These are phyloP conservation scores for Myrmecobius fasciatus DNA, from an alignment of 2,113 vertebrate species.

Conservation along the genomic window DNA sequence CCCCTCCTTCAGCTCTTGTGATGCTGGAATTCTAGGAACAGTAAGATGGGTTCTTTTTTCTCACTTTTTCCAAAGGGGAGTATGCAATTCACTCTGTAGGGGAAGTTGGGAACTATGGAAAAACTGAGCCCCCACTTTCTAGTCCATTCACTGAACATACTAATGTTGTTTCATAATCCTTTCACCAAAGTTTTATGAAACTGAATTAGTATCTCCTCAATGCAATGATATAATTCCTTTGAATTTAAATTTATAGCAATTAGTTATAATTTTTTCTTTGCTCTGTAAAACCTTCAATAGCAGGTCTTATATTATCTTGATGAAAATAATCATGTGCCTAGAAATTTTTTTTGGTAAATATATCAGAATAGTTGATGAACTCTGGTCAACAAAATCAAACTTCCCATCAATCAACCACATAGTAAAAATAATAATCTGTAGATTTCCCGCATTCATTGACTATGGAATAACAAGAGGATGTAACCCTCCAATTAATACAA, in stretches of 20 bases:
- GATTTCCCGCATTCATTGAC: constrained; percentile 92
- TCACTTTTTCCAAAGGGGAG: constrained; percentile 92
- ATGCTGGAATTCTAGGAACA: neutral
- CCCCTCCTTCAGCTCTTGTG: neutral
- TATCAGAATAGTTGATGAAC: constrained; percentile 96
- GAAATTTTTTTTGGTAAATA: constrained; percentile 98
- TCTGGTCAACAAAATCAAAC: constrained; percentile 99
- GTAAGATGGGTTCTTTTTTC: neutral
- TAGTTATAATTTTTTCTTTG: constrained; percentile 96
- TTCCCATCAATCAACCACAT: constrained; percentile 97
- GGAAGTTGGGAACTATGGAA: constrained; percentile 91
- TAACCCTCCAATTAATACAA: constrained; percentile 96
- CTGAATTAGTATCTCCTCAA: constrained; percentile 98
- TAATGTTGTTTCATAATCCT: constrained; percentile 99
- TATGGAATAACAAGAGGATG: constrained; percentile 95
- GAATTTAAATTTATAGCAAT: constrained; percentile 99
- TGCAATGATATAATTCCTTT: constrained; percentile 99
- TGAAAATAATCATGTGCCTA: constrained; percentile 98
- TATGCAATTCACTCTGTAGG: constrained; percentile 95
- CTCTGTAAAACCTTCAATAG: constrained; percentile 97
- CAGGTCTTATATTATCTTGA: constrained; percentile 97
- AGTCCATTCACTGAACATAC: constrained; percentile 89
- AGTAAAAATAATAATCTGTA: constrained; percentile 95
- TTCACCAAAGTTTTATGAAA: constrained; percentile 99
- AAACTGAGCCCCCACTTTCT: constrained; percentile 89